Conservation (phyloP, 2,888 invertebrate species). For the Plebejus melissa region DNA sequence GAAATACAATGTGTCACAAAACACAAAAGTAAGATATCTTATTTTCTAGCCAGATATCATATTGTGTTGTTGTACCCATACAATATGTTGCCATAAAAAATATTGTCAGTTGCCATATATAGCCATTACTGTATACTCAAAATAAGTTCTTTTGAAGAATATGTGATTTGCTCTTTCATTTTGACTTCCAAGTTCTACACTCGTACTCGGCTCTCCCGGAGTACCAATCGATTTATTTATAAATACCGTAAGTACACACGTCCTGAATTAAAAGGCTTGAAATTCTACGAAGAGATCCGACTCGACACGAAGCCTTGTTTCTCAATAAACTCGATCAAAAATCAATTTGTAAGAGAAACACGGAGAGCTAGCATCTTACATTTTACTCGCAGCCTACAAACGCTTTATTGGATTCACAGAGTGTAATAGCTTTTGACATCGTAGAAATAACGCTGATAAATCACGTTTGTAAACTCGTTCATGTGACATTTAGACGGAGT, state of each 20-base stretch:
- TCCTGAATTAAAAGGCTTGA: neutral
- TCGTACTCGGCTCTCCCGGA: no score
- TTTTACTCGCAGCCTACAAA: constrained; percentile 6
- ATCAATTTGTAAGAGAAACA: constrained; percentile 18
- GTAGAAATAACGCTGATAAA: neutral
- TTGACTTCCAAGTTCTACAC: neutral
- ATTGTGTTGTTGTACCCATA: no score
- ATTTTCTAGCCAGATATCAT: no score
- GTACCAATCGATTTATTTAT: no score
- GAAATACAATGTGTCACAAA: no score
- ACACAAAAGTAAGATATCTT: no score
- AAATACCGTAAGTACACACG: no score
- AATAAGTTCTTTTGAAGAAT: no score
- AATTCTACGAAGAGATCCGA: neutral
- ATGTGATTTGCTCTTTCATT: neutral
- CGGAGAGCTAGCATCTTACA: neutral
- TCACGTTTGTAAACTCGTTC: neutral
- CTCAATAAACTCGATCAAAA: constrained; percentile 11
- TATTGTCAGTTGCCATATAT: no score
- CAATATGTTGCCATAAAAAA: no score
- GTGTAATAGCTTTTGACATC: constrained; percentile 10
- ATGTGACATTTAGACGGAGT: neutral
- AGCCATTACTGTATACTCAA: no score
- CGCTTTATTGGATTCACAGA: neutral
- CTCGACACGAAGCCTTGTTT: neutral